Base-by-base conservation (phyloP, 2,888 invertebrate species). In the Ommatoiulus sabulosus region DNA sequence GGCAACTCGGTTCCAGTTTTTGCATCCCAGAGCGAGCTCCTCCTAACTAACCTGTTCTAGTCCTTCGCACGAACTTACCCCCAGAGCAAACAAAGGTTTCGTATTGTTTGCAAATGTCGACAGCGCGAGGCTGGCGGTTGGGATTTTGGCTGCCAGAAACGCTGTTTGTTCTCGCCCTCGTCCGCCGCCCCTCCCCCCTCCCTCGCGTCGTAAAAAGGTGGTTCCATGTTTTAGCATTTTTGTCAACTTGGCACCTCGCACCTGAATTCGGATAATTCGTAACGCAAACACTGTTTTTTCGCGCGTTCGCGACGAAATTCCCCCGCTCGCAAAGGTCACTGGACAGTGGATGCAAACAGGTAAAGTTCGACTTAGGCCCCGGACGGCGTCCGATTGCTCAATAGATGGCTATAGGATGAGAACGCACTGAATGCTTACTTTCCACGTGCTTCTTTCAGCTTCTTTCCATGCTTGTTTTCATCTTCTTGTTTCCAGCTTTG, bases 41-140 rank as follows among this genome's bases (percentile, higher is more conserved):
- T 72, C 24, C 72, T 72, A 72, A 72, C 72, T 72, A 72, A 72
- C 72, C 72, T 72, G 72, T 72, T 72, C 72, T 72, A 72, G 72
- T 72, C 72, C 72, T 72, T 24, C 20, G 72, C 72, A 72, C 72
- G 72, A 72, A 72, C 72, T n/a, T 72, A 72, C 24, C 72, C 72
- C 72, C 20, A n/a, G 20, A 20, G 72, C 72, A 72, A 72, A 72
- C 72, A 72, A 72, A 24, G 72, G 20, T 72, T 72, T 24, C 20
- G 17, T 24, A 72, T 72, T 72, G 72, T 72, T 72, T 72, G 72
- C 72, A 72, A 72, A 72, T 72, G 72, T 24, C 5, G 52, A 8
- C 52, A 52, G 52, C 15, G 12, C 52, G 52, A 72, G 24, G 72
- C 72, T 72, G 8, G 72, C 24, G 24, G 24, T 72, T 72, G 72